A percentile compares a stretch with the other conserved stretches of the same genome.
Conservation (phyloP, 2,113 vertebrate genomes). For the Baryphthengus martii region DNA sequence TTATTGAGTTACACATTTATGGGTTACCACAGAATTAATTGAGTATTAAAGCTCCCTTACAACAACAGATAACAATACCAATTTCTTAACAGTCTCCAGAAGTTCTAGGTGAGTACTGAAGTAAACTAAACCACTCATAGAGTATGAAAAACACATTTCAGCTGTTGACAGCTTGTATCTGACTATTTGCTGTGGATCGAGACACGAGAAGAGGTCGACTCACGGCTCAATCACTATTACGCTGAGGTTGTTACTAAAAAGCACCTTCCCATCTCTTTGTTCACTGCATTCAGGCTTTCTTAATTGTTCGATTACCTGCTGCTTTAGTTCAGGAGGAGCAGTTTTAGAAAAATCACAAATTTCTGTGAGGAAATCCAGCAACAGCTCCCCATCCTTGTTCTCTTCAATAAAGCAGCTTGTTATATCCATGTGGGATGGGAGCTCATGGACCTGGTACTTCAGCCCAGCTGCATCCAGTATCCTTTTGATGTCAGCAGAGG, state of each 20-base stretch:
- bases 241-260: conserved; percentile 85
- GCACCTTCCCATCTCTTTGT: conserved; percentile 76
- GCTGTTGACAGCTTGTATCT: not conserved
- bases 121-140: not conserved
- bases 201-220: not conserved
- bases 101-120: not conserved
- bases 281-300: conserved; percentile 80
- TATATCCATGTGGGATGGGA: conserved; percentile 87
- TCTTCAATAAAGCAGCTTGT: conserved; percentile 87
- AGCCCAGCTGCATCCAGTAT: conserved; percentile 77
- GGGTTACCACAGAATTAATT: not conserved
- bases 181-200: not conserved
- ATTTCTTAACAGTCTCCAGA: not conserved
- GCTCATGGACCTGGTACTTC: conserved; percentile 74
- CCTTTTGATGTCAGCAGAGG: conserved; percentile 74
- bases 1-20: not conserved
- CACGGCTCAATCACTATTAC: conserved; percentile 78
- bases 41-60: not conserved
- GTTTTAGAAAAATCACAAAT: conserved; percentile 80
- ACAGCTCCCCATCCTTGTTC: conserved; percentile 81
- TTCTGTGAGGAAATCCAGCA: conserved; percentile 92
- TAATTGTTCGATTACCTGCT: conserved; percentile 77
- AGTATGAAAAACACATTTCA: not conserved
- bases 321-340: conserved; percentile 80
- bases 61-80: not conserved